Base-by-base conservation (phyloP, 2,888 invertebrate species). In the Eustalomyia histrio region DNA sequence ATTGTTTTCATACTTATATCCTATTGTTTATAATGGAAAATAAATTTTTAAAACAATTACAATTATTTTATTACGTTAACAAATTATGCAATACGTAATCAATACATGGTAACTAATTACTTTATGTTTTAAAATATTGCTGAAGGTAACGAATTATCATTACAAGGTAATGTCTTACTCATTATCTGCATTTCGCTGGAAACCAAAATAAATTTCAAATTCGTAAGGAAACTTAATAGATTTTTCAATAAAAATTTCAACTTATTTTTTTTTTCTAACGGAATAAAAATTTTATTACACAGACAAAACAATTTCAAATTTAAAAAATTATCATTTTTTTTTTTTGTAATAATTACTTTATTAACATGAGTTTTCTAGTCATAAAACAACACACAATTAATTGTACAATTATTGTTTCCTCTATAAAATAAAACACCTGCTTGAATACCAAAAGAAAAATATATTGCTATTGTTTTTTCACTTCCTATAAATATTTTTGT, bases 401-500 rank as follows among this genome's bases (percentile, higher is more conserved):
- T 39, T 39, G 0, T 47, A 57, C 39, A 64, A 64, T 76, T 71
- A 58, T 39, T 69, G 29, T 69, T 76, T 76, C 63, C 69, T 76
- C 57, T 18, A 10, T 39, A 76, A 64, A 16, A 29, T 3, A 6
- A 29, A 60, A 65, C 76, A 72, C 76, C 64, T 78, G 65, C 60
- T 65, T 21, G 55, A 10, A 5, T 7, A 21, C 14, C 7, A 21
- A 7, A 16, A 8, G 21, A 17, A 16, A 53, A 21, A 16, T 47
- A 33, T 17, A 47, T 9, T 16, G 12, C 55, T 63, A 8, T 35
- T 53, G 17, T 29, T 29, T 29, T 29, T 29, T 6, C 43, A 33
- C 61, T 75, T 75, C 43, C 58, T 60, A 52, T 12, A 16, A 21
- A 55, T 39, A 21, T 53, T 12, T 53, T 12, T 53, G 12, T 67